Evolutionary conservation across 1,140 invertebrate genomes (phyloP), one percentile per base, ranked within the genome.

Genomic region (Stenopsyche tienmushanensis): DNA sequence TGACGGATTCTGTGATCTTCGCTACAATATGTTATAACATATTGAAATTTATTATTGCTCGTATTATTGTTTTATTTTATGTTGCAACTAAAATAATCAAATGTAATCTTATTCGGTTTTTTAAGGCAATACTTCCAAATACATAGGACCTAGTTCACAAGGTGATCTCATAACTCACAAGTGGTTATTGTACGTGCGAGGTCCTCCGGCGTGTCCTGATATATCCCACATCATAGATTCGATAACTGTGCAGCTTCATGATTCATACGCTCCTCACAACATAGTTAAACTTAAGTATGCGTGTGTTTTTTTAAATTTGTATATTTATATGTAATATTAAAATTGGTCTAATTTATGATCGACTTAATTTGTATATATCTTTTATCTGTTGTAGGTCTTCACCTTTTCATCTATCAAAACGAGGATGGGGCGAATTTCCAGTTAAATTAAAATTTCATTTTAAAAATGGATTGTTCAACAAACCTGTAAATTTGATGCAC

Each of bases 401-500:
- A 0, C 93, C 93, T 7, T 96, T 92, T 82, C 89, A 94, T 74
- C 74, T 96, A 45, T 87, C 87, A 0, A 83, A 92, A 45, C 82
- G 90, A 52, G 93, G 93, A 17, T 96, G 93, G 93, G 93, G 93
- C 13, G 93, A 96, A 80, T 96, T 96, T 81, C 90, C 90, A 0
- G 78, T 94, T 15, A 80, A 88, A 65, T 84, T 94, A 7, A 89
- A 93, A 73, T 76, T 96, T 7, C 90, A 89, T 77, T 95, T 96
- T 73, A 83, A 86, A 45, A 86, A 89, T 72, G 71, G 78, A 2
- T 70, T 76, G 10, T 73, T 87, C 9, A 92, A 95, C 73, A 91
- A 92, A 72, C 89, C 91, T 0, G 83, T 92, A 2, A 86, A 91
- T 71, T 77, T 96, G 3, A 85, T 91, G 64, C 93, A 96, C 78